phyloP scores from a whole-genome alignment of 2,113 vertebrate genomes.

The Vulpes lagopus region DNA sequence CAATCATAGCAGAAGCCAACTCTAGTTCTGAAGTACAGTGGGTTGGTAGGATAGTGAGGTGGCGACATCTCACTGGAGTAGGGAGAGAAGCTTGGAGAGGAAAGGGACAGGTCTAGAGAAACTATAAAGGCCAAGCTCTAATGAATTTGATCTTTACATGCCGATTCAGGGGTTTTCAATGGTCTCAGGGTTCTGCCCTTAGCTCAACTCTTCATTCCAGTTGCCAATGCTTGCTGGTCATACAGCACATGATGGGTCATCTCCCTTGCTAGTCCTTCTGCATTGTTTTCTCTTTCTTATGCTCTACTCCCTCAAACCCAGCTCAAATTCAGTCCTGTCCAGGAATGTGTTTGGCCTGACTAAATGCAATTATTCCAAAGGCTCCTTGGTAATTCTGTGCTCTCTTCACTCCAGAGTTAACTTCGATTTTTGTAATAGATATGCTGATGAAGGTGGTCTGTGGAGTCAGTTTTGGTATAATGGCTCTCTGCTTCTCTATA shows the following conservation, averaged over 20 bases:
- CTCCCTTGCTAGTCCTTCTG: background rate
- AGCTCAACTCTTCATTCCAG: background rate
- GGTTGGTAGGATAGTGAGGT: background rate
- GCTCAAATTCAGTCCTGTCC: background rate
- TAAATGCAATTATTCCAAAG: background rate
- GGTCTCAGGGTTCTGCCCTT: background rate
- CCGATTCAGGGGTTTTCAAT: background rate
- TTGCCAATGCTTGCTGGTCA: background rate
- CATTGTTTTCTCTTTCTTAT: background rate
- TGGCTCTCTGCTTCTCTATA: background rate
- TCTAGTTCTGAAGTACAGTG: background rate
- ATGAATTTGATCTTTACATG: background rate
- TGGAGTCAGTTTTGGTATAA: background rate
- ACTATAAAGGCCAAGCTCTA: background rate
- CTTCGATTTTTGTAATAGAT: background rate
- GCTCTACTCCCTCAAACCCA: background rate
- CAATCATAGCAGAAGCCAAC: background rate
- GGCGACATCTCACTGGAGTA: background rate
- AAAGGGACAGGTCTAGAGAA: background rate
- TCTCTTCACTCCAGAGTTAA: background rate
- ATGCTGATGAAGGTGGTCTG: background rate
- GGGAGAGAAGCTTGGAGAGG: background rate
- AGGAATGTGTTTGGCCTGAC: background rate
- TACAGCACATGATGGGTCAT: no score
- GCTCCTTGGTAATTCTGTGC: background rate